Base-by-base conservation (phyloP, 2,113 vertebrate genomes). In the Gobio gobio region DNA sequence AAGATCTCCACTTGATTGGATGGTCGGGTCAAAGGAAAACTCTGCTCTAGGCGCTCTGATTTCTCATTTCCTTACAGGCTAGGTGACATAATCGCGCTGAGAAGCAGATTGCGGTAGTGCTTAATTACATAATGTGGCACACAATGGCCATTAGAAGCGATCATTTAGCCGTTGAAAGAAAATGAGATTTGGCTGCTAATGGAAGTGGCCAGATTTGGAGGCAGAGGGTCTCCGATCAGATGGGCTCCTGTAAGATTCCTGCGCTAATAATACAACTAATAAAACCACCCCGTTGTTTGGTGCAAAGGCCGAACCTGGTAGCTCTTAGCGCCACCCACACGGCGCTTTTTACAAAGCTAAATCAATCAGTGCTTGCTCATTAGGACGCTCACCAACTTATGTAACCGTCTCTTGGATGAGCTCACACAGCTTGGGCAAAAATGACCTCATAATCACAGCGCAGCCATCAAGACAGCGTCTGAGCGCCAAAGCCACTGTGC, bases 361-460 rank as follows among this genome's bases (percentile, higher is more conserved):
- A 91, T 95, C 94, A 94, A 94, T 95, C 95, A 95, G 91, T 94
- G 94, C 91, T 93, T 91, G 93, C 93, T 94, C 94, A 95, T 95
- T 95, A 95, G 92, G 94, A 94, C 91, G 92, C 94, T 94, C 93
- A 93, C 91, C 92, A 94, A 94, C 93, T 94, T 93, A 91, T 94
- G 94, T 94, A 94, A 88, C 90, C 94, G 93, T 94, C 94, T 90
- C 89, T 91, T 93, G 93, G 93, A 94, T 94, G 93, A 92, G 92
- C 94, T 93, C 93, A 92, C 92, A 90, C 94, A 90, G 91, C 90
- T 90, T 92, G 91, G 90, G 92, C 92, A 93, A 92, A 94, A 94
- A 94, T 94, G 91, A 93, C 93, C 94, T 94, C 92, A 93, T 94
- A 94, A 95, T 95, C 92, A 91, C 91, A 54, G 87, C 88, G 92